phyloP scores from a whole-genome alignment of 2,888 invertebrate species.

The Allolobophora icterica region DNA sequence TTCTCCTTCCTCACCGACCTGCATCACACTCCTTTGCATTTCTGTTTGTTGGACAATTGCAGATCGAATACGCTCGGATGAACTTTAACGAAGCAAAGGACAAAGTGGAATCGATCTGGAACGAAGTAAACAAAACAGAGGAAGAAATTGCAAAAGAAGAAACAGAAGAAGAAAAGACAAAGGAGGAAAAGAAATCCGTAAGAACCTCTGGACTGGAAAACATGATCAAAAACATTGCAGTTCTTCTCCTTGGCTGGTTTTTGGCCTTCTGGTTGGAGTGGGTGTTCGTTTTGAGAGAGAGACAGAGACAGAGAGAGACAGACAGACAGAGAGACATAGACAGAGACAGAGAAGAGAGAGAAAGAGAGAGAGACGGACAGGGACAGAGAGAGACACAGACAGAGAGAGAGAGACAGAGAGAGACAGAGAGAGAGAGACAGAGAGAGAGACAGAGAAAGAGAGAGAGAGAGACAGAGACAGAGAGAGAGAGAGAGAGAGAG shows the following conservation, averaged over 20 bases:
- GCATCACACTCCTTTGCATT: background rate
- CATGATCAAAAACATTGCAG: background rate
- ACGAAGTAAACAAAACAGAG: background rate
- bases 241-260: background rate
- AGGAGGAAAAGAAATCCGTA: background rate
- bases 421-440: too few species aligned
- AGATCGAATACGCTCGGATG: slow-evolving; percentile 27
- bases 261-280: background rate
- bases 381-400: too few species aligned
- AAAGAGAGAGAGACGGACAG: too few species aligned
- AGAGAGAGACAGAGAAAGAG: too few species aligned
- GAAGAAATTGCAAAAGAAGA: background rate
- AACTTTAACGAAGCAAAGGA: background rate
- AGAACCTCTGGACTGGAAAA: background rate
- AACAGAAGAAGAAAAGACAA: background rate
- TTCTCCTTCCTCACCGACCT: background rate
- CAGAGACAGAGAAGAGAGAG: too few species aligned
- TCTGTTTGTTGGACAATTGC: background rate
- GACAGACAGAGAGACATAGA: too few species aligned
- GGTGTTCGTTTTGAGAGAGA: background rate
- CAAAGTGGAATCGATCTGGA: background rate
- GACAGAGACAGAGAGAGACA: too few species aligned
- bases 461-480: too few species aligned
- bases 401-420: too few species aligned
- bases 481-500: too few species aligned